A percentile compares a stretch with the other conserved stretches of the same genome.
phyloP scores from a whole-genome alignment of 1,140 invertebrate genomes.

The Phthorimaea operculella region DNA sequence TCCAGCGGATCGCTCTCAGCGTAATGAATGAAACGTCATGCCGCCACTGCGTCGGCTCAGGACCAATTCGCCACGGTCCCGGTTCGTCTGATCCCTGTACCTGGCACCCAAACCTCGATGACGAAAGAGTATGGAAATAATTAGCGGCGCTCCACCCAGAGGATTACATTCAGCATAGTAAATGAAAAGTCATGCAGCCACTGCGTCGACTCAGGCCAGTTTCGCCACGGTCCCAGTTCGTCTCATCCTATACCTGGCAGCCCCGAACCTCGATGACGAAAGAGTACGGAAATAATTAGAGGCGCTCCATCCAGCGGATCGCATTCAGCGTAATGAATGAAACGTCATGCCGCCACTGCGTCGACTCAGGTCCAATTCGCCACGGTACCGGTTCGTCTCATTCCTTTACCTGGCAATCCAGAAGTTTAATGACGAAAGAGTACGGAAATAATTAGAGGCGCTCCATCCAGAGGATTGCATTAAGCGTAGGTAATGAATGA shows the following conservation, averaged over 20 bases:
- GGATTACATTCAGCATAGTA: slow-evolving; percentile 59
- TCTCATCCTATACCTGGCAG: too few species aligned
- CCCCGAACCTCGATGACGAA: slow-evolving; percentile 38
- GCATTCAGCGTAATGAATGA: slow-evolving; percentile 63
- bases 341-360: slow-evolving; percentile 33
- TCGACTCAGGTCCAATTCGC: too few species aligned
- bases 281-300: slow-evolving; percentile 60
- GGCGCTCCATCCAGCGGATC: slow-evolving; percentile 52
- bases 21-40: slow-evolving; percentile 60
- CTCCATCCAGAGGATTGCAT: slow-evolving; percentile 56
- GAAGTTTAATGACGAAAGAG: slow-evolving; percentile 34
- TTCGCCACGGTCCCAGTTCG: too few species aligned
- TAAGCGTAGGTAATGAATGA: slow-evolving; percentile 62
- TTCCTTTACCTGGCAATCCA: too few species aligned
- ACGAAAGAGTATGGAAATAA: slow-evolving; percentile 52
- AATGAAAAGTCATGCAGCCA: slow-evolving; percentile 47
- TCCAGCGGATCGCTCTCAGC: slow-evolving; percentile 56
- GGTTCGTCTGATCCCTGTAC: too few species aligned
- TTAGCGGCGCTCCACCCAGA: slow-evolving; percentile 54
- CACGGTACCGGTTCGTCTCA: too few species aligned
- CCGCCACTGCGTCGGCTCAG: slow-evolving; percentile 11
- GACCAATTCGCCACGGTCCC: too few species aligned
- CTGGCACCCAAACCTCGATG: slow-evolving; percentile 20
- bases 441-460: slow-evolving; percentile 59
- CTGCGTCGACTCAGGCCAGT: too few species aligned